phyloP scores from a whole-genome alignment of 2,113 vertebrate species.

The Oryzias woworae region DNA sequence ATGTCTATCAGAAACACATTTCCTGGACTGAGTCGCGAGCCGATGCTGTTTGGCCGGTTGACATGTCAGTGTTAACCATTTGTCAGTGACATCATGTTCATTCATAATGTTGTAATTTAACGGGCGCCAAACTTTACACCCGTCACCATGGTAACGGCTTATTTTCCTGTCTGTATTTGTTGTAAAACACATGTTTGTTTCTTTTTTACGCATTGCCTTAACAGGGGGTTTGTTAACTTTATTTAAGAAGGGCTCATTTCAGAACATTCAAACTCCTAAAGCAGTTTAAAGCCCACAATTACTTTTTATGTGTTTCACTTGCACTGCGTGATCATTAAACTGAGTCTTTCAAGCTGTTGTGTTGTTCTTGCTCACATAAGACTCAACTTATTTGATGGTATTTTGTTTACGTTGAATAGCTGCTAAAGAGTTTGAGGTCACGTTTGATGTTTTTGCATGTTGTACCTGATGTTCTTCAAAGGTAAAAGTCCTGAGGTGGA shows the following conservation, averaged over 20 bases:
- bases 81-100: slow-evolving; percentile 35
- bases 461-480: too few species aligned
- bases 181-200: slow-evolving; percentile 4
- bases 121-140: slow-evolving; percentile 27
- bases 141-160: slow-evolving; percentile 19
- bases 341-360: too few species aligned
- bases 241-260: not conserved
- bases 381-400: too few species aligned
- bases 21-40: slow-evolving; percentile 1
- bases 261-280: not conserved
- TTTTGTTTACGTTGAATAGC: too few species aligned
- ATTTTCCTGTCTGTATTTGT: slow-evolving; percentile 5
- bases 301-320: not conserved
- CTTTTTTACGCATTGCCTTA: not conserved
- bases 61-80: slow-evolving; percentile 8
- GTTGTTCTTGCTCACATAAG: too few species aligned
- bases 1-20: not conserved
- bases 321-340: too few species aligned
- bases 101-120: slow-evolving; percentile 27
- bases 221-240: not conserved
- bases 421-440: too few species aligned
- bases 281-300: not conserved
- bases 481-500: too few species aligned
- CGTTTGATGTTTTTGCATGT: too few species aligned
- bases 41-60: slow-evolving; percentile 13